Conservation (phyloP, 2,888 invertebrate species). For the Steinernema scapterisci region DNA sequence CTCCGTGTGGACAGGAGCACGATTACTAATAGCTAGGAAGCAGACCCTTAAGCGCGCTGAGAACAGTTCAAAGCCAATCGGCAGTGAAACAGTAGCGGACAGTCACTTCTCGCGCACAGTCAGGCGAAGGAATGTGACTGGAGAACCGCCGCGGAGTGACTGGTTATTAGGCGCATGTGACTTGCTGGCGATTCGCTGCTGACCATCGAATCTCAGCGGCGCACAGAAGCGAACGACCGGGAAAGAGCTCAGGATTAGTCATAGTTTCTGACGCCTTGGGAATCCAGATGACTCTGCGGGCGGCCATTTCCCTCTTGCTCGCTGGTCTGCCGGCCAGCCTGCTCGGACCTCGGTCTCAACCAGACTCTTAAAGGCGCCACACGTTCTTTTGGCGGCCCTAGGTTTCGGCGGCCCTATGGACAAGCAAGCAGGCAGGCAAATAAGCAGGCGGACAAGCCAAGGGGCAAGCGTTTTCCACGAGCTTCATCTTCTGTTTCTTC, state of each 20-base stretch:
- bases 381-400: slow-evolving; percentile 7
- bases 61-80: too few relatives aligned
- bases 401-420: slow-evolving; percentile 4
- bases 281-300: slow-evolving; percentile 13
- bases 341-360: too few relatives aligned
- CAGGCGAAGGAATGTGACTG: background rate
- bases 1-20: too few relatives aligned
- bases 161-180: slow-evolving; percentile 28
- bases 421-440: slow-evolving; percentile 10
- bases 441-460: background rate
- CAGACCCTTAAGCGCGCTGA: background rate
- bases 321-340: too few relatives aligned
- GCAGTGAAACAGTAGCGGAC: too few relatives aligned
- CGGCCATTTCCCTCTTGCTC: background rate
- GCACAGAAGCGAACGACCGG: background rate
- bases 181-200: background rate
- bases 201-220: background rate
- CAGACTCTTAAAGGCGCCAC: too few relatives aligned
- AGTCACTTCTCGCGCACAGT: background rate
- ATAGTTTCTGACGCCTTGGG: background rate
- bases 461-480: too few relatives aligned
- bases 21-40: too few relatives aligned
- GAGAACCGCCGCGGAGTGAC: background rate
- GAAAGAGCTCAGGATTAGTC: background rate
- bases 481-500: background rate